phyloP scores from a whole-genome alignment of 1,140 invertebrate genomes.

The Saccostrea cuccullata region DNA sequence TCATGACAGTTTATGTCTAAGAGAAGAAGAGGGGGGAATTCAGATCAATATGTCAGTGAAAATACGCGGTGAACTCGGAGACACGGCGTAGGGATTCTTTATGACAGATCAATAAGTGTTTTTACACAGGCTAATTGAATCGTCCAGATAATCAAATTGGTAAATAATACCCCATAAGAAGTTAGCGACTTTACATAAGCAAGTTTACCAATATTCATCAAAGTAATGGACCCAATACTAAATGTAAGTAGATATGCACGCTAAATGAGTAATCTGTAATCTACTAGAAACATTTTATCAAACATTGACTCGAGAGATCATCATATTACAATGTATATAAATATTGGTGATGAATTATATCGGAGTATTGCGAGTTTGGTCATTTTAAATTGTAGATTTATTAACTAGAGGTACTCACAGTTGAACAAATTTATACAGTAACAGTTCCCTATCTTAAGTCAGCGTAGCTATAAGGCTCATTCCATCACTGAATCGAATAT shows the following conservation, averaged over 20 bases:
- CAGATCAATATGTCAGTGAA: neutral
- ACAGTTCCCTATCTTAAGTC: too few relatives aligned
- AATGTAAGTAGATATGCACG: neutral
- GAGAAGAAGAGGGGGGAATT: neutral
- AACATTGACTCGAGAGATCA: too few relatives aligned
- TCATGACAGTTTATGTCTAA: slow-evolving; percentile 11
- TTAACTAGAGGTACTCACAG: too few relatives aligned
- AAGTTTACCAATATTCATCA: slow-evolving; percentile 5
- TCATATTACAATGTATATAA: too few relatives aligned
- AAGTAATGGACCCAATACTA: neutral
- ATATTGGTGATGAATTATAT: too few relatives aligned
- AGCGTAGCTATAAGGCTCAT: too few relatives aligned
- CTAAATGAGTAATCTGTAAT: neutral
- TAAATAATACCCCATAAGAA: slow-evolving; percentile 22
- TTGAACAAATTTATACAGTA: too few relatives aligned
- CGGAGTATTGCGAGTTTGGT: too few relatives aligned
- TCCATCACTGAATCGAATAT: too few relatives aligned
- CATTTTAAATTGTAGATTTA: too few relatives aligned
- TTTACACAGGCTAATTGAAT: slow-evolving; percentile 33
- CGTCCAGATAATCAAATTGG: slow-evolving; percentile 33
- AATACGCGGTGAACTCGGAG: neutral
- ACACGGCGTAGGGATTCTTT: neutral
- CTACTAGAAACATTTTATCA: too few relatives aligned
- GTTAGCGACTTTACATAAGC: slow-evolving; percentile 24
- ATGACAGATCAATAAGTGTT: slow-evolving; percentile 33